Evolutionary conservation across 2,797 vertebrate genomes (phyloP).

Genomic region (Dryobates pubescens): DNA sequence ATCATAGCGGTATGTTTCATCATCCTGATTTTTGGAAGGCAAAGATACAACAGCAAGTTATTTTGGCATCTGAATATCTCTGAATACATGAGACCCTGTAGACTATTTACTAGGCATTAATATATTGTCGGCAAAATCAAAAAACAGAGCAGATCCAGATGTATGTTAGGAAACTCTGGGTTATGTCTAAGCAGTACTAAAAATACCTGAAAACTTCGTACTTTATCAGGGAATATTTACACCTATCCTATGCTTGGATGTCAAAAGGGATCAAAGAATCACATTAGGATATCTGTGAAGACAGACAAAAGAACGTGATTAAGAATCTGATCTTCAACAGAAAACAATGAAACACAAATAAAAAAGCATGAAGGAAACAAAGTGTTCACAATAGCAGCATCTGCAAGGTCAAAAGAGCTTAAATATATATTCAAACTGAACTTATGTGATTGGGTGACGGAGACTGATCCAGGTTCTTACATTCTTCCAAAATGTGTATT

Average conservation of each 20-base stretch:
- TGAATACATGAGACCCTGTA: background rate
- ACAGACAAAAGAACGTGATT: background rate
- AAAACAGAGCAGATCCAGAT: slow-evolving; percentile 25
- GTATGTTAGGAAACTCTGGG: background rate
- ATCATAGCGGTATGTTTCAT: background rate
- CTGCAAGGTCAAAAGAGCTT: slow-evolving; percentile 13
- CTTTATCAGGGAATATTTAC: background rate
- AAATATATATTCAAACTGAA: background rate
- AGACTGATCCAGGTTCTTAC: slow-evolving; percentile 7
- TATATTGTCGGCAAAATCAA: background rate
- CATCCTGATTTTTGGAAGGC: slow-evolving; percentile 15
- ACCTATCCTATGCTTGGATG: background rate
- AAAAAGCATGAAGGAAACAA: background rate
- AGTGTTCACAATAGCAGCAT: background rate
- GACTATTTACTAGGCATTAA: background rate
- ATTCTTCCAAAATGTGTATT: background rate
- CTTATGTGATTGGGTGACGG: background rate
- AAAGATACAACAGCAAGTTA: background rate
- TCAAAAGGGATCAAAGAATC: background rate
- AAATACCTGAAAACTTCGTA: background rate
- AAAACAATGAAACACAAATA: background rate
- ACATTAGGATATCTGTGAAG: background rate
- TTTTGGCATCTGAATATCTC: background rate
- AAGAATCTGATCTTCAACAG: background rate
- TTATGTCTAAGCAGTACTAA: background rate